These are phyloP conservation scores for Chlorocebus sabaeus DNA, from an alignment of 2,113 vertebrate species.

Conservation along the genomic window DNA sequence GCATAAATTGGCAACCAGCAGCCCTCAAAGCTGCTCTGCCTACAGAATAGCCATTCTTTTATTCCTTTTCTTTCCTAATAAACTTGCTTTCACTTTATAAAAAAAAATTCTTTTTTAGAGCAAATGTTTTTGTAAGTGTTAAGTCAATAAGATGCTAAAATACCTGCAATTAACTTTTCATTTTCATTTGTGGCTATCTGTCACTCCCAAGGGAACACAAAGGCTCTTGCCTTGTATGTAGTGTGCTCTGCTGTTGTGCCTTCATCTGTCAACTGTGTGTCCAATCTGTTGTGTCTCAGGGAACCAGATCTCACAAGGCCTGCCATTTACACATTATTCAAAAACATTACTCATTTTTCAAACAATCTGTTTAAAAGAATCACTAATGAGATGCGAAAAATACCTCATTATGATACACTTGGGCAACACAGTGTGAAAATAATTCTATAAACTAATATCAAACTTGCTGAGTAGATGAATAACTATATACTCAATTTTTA, in stretches of 20 bases:
- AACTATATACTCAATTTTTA: not conserved
- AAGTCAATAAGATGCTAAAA: not conserved
- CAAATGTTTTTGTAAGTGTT: not conserved
- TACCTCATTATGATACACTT: not conserved
- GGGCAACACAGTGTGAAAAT: not conserved
- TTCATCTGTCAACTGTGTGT: not conserved
- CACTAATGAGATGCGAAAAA: not conserved
- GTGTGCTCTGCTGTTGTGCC: not conserved
- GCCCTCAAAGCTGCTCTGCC: too few species aligned
- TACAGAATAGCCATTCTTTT: too few species aligned
- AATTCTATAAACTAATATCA: not conserved
- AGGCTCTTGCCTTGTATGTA: not conserved
- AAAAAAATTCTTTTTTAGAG: not conserved
- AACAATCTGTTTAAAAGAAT: constrained; percentile 5
- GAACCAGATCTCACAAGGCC: not conserved
- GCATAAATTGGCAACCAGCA: too few species aligned
- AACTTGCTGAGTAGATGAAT: not conserved
- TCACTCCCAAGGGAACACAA: not conserved
- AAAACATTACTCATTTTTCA: not conserved
- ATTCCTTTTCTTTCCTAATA: too few species aligned
- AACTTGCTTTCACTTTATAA: too few species aligned
- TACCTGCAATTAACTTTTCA: not conserved
- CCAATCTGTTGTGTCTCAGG: not conserved
- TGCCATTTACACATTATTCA: not conserved
- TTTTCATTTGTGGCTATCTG: not conserved